Evolutionary conservation across 2,797 vertebrate genomes (phyloP).

Genomic region (Bovichtus variegatus): DNA sequence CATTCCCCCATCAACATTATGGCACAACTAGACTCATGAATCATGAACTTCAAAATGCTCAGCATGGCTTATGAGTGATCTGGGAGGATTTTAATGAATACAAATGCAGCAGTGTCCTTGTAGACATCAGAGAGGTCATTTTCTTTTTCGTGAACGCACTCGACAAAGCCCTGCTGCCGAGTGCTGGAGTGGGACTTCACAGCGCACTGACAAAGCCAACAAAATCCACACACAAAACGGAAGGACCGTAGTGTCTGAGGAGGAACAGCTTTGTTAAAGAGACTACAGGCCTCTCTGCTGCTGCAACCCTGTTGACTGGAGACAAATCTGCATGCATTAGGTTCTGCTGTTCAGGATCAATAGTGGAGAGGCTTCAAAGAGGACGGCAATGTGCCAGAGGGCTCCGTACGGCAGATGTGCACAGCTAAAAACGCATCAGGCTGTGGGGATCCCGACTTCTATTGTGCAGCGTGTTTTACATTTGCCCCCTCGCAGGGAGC

Average conservation of each 20-base stretch:
- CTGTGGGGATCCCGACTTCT: slow-evolving; percentile 37
- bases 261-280: slow-evolving; percentile 43
- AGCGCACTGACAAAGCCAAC: slow-evolving; percentile 46
- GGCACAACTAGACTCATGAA: slow-evolving; percentile 13
- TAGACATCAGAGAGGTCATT: slow-evolving; percentile 41
- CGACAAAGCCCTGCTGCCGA: slow-evolving; percentile 39
- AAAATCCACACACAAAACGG: slow-evolving; percentile 49
- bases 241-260: slow-evolving; percentile 34
- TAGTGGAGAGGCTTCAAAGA: slow-evolving; percentile 74
- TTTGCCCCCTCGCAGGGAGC: slow-evolving; percentile 52
- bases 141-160: slow-evolving; percentile 22
- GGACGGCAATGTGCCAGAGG: slow-evolving; percentile 61
- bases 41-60: background rate
- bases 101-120: slow-evolving; percentile 38
- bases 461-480: slow-evolving; percentile 68
- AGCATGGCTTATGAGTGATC: slow-evolving; percentile 13
- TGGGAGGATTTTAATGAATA: slow-evolving; percentile 47
- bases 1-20: slow-evolving; percentile 3
- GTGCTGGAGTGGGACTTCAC: slow-evolving; percentile 17
- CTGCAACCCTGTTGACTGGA: slow-evolving; percentile 42
- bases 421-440: slow-evolving; percentile 44
- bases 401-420: slow-evolving; percentile 51
- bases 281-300: slow-evolving; percentile 26
- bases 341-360: slow-evolving; percentile 65
- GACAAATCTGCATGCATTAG: slow-evolving; percentile 68